Evolutionary conservation across 2,113 vertebrate genomes (phyloP).

Genomic region (Herpailurus yagouaroundi): DNA sequence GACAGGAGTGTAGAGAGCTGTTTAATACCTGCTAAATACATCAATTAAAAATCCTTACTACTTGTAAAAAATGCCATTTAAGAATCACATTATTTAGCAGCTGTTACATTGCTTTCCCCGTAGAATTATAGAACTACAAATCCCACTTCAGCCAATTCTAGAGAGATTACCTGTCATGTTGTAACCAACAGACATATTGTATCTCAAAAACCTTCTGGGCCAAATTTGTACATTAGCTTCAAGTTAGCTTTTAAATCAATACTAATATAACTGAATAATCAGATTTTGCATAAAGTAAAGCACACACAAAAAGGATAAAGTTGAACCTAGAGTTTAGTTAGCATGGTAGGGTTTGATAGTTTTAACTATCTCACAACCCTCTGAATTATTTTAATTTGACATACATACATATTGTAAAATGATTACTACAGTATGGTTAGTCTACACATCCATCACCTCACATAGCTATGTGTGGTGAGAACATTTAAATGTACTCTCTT

Average conservation of each 20-base stretch:
- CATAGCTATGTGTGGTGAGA: neutral
- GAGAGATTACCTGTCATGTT: conserved; percentile 50
- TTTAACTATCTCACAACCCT: neutral
- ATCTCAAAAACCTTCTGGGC: conserved; percentile 40
- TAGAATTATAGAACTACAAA: conserved; percentile 68
- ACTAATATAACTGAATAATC: neutral
- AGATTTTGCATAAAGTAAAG: conserved; percentile 13
- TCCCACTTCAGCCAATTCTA: conserved; percentile 37
- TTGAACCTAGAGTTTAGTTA: neutral
- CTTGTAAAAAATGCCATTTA: conserved; percentile 66
- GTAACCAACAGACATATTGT: neutral
- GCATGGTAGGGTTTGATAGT: neutral
- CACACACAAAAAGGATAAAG: neutral
- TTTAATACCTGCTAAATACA: conserved; percentile 76
- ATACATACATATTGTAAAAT: neutral
- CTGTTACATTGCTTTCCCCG: conserved; percentile 66
- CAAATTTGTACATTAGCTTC: conserved; percentile 42
- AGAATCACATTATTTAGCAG: conserved; percentile 67
- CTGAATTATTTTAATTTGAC: neutral
- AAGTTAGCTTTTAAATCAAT: conserved; percentile 9
- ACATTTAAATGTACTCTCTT: neutral
- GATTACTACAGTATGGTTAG: neutral
- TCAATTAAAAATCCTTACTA: conserved; percentile 70
- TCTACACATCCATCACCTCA: neutral
- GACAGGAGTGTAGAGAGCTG: conserved; percentile 66